These are phyloP conservation scores for Orgyia antiqua DNA, from an alignment of 2,888 invertebrate genomes.

Conservation along the genomic window DNA sequence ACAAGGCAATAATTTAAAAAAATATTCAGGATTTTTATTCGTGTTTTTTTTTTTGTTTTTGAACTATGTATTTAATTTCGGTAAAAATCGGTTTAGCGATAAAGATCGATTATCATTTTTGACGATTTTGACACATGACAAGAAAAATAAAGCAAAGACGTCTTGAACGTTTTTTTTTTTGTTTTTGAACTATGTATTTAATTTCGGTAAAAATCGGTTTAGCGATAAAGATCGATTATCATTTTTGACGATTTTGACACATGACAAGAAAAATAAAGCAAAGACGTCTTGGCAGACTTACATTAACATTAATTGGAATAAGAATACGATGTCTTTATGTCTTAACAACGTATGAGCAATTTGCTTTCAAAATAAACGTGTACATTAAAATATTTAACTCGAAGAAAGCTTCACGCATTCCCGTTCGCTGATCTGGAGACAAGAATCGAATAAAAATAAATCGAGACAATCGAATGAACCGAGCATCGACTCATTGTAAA, in stretches of 20 bases:
- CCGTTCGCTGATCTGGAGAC: constrained; percentile 33
- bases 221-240: background rate
- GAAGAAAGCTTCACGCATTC: constrained; percentile 38
- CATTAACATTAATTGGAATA: constrained; percentile 22
- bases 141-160: constrained; percentile 7
- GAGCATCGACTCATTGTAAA: constrained; percentile 32
- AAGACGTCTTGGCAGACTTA: constrained; percentile 3
- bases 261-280: constrained; percentile 11
- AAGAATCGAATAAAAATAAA: constrained; percentile 50
- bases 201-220: too few species aligned
- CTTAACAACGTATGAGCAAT: constrained; percentile 22
- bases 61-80: too few species aligned
- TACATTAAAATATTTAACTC: constrained; percentile 29
- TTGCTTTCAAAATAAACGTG: constrained; percentile 21
- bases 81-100: background rate
- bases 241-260: constrained; percentile 7
- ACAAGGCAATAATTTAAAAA: too few species aligned
- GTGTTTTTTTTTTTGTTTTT: too few species aligned
- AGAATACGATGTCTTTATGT: constrained; percentile 23
- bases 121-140: constrained; percentile 12
- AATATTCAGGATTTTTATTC: too few species aligned
- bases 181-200: too few species aligned
- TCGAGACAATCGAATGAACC: constrained; percentile 48
- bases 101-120: background rate
- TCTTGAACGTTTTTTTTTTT: too few species aligned